Conservation (phyloP, 2,113 vertebrate genomes). For the Etia nguti region DNA sequence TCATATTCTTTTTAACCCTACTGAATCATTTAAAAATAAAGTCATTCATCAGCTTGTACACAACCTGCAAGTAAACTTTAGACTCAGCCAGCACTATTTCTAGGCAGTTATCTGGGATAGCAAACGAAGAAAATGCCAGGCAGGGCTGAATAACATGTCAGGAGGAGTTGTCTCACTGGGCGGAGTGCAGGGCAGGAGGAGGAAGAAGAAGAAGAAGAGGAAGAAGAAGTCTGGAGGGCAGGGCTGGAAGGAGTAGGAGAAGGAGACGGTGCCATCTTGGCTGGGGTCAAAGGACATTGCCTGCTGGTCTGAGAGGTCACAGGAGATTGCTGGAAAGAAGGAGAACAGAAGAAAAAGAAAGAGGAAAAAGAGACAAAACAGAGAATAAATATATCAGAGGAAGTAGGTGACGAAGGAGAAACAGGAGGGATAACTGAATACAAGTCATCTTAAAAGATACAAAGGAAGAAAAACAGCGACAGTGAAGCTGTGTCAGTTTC, state of each 20-base stretch:
- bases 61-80: background rate
- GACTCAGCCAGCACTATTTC: background rate
- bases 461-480: background rate
- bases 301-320: constrained; percentile 69
- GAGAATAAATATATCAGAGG: background rate
- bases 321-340: constrained; percentile 63
- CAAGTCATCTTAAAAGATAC: background rate
- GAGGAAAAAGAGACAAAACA: background rate
- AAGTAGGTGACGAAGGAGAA: background rate
- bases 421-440: background rate
- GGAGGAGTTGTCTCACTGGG: constrained; percentile 60
- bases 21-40: too few relatives aligned
- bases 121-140: background rate
- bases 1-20: too few relatives aligned
- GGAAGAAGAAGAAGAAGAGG: constrained; percentile 46
- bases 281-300: constrained; percentile 65
- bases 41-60: background rate
- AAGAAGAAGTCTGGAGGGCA: constrained; percentile 67
- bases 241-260: constrained; percentile 58
- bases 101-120: background rate
- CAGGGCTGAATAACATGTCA: background rate
- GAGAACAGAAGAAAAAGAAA: background rate
- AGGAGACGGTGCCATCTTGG: constrained; percentile 73
- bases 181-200: constrained; percentile 55
- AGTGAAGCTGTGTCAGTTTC: background rate